Percentiles rank a stretch among this genome's conserved stretches.
These are phyloP conservation scores for Vanessa tameamea DNA, from an alignment of 1,140 invertebrate species.

Conservation along the genomic window DNA sequence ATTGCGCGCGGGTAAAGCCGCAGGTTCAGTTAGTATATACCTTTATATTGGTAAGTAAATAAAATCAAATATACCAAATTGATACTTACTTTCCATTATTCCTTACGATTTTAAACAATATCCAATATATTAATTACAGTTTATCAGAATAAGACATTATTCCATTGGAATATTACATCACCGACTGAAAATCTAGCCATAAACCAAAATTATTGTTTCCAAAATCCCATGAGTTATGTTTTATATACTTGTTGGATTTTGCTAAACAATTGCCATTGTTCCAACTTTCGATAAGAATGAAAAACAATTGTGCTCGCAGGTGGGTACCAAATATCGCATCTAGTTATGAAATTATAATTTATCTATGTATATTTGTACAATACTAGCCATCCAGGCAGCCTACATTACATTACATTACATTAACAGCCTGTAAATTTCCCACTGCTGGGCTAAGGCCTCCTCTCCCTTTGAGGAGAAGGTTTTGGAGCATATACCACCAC, in stretches of 20 bases:
- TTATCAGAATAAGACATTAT: not conserved
- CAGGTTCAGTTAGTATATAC: no score
- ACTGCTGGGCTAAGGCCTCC: no score
- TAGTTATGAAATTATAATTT: not conserved
- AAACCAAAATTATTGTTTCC: slow-evolving; percentile 31
- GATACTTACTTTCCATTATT: slow-evolving; percentile 36
- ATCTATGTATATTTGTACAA: not conserved
- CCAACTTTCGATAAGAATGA: slow-evolving; percentile 8
- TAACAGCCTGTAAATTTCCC: no score
- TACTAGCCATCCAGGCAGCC: no score
- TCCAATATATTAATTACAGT: slow-evolving; percentile 8
- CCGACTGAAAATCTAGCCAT: slow-evolving; percentile 32
- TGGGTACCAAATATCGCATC: not conserved
- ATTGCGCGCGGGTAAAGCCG: no score
- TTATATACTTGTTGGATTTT: slow-evolving; percentile 35
- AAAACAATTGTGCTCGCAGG: slow-evolving; percentile 3
- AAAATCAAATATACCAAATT: not conserved
- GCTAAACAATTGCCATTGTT: slow-evolving; percentile 35
- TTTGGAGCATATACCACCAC: no score
- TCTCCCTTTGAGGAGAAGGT: no score
- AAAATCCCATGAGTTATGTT: slow-evolving; percentile 27
- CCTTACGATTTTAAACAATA: not conserved
- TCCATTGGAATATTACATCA: slow-evolving; percentile 20
- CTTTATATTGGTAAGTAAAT: no score
- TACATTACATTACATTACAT: no score